Conservation (phyloP, 64 coral and sea anemone genomes). For the Orbicella faveolata region DNA sequence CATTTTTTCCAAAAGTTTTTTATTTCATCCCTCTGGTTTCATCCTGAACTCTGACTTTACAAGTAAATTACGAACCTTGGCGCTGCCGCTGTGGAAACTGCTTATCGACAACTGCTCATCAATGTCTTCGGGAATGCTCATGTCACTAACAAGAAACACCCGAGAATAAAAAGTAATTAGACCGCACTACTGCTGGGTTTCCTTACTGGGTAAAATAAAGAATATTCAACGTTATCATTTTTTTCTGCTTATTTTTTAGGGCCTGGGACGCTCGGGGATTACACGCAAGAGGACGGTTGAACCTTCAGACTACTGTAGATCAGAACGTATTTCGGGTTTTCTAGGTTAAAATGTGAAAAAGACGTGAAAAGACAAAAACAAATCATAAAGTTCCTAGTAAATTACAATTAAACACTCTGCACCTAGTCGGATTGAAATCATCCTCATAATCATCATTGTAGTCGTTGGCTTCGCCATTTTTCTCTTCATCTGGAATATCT, state of each 20-base stretch:
- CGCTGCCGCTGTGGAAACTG: constrained; percentile 72
- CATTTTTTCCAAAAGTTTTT: too few relatives aligned
- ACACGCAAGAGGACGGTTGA: too few relatives aligned
- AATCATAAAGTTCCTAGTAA: background rate
- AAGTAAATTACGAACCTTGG: constrained; percentile 53
- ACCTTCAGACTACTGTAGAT: too few relatives aligned
- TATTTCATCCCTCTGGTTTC: too few relatives aligned
- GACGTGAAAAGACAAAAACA: background rate
- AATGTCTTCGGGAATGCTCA: constrained; percentile 77
- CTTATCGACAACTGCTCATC: constrained; percentile 79
- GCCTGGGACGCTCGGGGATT: too few relatives aligned
- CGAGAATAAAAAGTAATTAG: background rate
- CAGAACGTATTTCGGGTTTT: too few relatives aligned
- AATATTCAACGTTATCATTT: too few relatives aligned
- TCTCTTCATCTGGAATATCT: constrained; percentile 77
- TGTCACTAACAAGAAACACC: background rate
- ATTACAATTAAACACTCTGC: background rate
- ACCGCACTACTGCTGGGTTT: too few relatives aligned
- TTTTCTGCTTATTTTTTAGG: too few relatives aligned
- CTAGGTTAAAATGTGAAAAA: background rate
- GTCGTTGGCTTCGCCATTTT: constrained; percentile 53
- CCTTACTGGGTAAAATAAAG: too few relatives aligned
- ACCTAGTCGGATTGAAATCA: constrained; percentile 89
- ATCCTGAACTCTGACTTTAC: too few relatives aligned
- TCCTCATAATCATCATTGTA: constrained; percentile 87